Evolutionary conservation across 2,797 vertebrate genomes (phyloP).

Genomic region (Gephyroberyx darwinii): DNA sequence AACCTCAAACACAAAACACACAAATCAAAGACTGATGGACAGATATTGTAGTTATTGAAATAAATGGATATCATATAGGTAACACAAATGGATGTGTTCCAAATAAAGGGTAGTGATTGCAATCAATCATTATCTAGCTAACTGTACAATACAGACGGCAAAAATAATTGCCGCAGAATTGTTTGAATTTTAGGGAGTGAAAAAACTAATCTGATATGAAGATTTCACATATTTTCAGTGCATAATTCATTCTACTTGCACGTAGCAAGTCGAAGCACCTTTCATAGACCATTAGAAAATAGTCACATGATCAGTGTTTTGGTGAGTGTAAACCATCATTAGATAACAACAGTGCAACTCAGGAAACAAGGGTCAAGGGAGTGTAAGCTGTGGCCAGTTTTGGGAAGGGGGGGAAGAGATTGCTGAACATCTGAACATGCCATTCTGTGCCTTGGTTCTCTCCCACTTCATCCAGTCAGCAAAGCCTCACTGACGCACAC

Average conservation of each 20-base stretch:
- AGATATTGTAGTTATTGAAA: neutral
- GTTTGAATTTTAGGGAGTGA: constrained; percentile 43
- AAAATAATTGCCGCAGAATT: neutral
- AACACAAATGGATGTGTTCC: neutral
- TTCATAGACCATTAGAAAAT: neutral
- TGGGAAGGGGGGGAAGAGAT: constrained; percentile 8
- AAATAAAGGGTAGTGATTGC: neutral
- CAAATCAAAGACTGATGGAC: constrained; percentile 4
- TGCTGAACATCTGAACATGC: constrained; percentile 8
- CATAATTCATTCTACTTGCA: no score
- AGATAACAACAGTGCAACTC: constrained; percentile 33
- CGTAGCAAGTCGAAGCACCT: no score
- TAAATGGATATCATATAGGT: constrained; percentile 2
- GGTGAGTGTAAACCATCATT: neutral
- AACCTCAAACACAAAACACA: constrained; percentile 23
- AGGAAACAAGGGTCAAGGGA: constrained; percentile 11
- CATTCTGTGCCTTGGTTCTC: constrained; percentile 6
- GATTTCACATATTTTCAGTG: neutral
- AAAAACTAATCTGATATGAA: constrained; percentile 1
- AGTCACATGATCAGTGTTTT: constrained; percentile 15
- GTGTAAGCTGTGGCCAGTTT: constrained; percentile 13
- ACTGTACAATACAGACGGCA: constrained; percentile 5
- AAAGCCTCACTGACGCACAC: constrained; percentile 8
- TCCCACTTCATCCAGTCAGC: constrained; percentile 7
- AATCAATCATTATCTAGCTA: constrained; percentile 6